Evolutionary conservation across 1,140 invertebrate species (phyloP), one percentile per base, ranked within the genome.

Genomic region (Rhyacophila brunnea): DNA sequence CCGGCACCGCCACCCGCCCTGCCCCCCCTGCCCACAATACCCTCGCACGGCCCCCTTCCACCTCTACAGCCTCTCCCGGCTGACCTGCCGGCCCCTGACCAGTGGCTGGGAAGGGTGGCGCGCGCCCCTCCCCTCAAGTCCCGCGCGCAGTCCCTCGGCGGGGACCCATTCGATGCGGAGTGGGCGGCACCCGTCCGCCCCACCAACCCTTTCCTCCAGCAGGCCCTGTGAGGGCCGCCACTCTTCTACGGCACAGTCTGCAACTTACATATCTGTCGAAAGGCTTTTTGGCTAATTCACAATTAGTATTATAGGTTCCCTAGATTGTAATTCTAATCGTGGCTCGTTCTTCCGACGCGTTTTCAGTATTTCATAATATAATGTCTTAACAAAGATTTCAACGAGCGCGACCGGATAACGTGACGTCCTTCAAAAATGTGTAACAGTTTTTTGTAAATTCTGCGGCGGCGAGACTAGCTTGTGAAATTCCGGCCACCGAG

Each of bases 141-240:
- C 5, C 83, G 84, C 46, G 81, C 83, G 10, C 70, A 70, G 61
- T 71, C 63, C 46, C 69, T 68, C 32, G 67, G 57, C 28, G 72
- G 74, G 10, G 91, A 95, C 78, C 91, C 91, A 0, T 93, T 93
- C 68, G 90, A 93, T 71, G 90, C 90, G 5, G 91, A 92, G 67
- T 93, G 92, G 91, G 90, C 87, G 1, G 86, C 87, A 17, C 74
- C 77, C 5, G 74, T 75, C 0, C 71, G 74, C 55, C 75, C 60
- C 23, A 65, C 64, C 43, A 65, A 65, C 50, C 64, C 64, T 14
- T 65, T 65, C 28, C 58, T 65, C 32, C 64, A 65, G 49, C 59
- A 61, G 32, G 60, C 64, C n/a, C 40, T 62, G 38, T 65, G 38
- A 50, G 43, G 14, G 7, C 42, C 43, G 20, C 42, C 6, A 19